Evolutionary conservation across 1,140 invertebrate genomes (phyloP), one percentile per base, ranked within the genome.

Genomic region (Sarcophaga bullata): DNA sequence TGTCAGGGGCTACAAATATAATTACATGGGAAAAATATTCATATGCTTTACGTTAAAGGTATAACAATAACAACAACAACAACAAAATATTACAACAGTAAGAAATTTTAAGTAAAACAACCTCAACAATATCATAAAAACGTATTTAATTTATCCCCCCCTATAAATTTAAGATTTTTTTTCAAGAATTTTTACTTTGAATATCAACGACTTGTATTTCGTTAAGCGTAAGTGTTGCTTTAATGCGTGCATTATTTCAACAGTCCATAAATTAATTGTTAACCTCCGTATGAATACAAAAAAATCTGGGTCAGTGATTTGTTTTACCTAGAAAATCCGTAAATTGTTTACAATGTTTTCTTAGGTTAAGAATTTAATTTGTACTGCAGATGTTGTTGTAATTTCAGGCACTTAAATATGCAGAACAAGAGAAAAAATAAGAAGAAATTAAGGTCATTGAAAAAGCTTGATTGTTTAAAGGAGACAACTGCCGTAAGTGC

Each of bases 11-110:
- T 50, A 78, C 48, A 49, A 50, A 50, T 3, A 49, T 78, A 78
- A 78, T 78, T 78, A 78, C 50, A 78, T 78, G 48, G 75, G 75
- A 52, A 52, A 76, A 19, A 78, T 78, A 78, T 78, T 78, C 75
- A 78, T 78, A 78, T 78, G 48, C 50, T 78, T 78, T 10, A 49
- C 47, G 25, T 19, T 10, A 52, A 68, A 68, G 62, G 62, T 68
- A 68, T 19, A 25, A 7, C 0, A 6, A 7, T 19, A 25, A 15
- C n/a, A n/a, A 0, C 17, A 9, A n/a, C n/a, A n/a, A n/a, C n/a
- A n/a, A n/a, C n/a, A n/a, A n/a, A n/a, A n/a, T n/a, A n/a, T n/a
- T n/a, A n/a, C n/a, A n/a, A n/a, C n/a, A n/a, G n/a, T n/a, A n/a
- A n/a, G n/a, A n/a, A 50, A 78, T 19, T 52, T 78, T 78, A 78